Percentiles rank a stretch among this genome's conserved stretches.
Evolutionary conservation across 2,888 invertebrate genomes (phyloP).

Genomic region (Harpagoxenus sublaevis): DNA sequence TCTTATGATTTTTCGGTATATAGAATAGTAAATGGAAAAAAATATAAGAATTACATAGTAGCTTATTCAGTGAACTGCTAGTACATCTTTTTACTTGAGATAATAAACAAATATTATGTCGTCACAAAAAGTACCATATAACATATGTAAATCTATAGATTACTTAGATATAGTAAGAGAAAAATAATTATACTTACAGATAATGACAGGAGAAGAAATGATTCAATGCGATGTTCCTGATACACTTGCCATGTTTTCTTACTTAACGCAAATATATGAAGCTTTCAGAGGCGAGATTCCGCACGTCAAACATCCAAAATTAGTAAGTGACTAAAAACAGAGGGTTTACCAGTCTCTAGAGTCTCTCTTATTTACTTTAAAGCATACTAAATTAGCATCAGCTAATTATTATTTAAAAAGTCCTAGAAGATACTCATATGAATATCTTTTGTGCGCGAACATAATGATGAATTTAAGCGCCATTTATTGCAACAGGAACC

Average conservation of each 20-base stretch:
- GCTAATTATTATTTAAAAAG: neutral
- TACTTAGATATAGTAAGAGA: neutral
- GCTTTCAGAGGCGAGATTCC: slow-evolving; percentile 97
- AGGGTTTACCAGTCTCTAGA: neutral
- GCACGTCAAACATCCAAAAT: slow-evolving; percentile 91
- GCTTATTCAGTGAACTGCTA: slow-evolving; percentile 4
- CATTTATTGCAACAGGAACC: slow-evolving; percentile 77
- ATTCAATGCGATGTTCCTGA: slow-evolving; percentile 91
- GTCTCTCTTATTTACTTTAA: neutral
- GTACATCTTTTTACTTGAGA: slow-evolving; percentile 1
- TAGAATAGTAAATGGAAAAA: slow-evolving; percentile 28
- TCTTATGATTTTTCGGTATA: neutral
- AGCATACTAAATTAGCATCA: neutral
- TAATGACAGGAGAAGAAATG: slow-evolving; percentile 93
- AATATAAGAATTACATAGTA: neutral
- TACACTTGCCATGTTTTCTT: slow-evolving; percentile 92
- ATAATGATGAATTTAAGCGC: neutral
- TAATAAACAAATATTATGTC: neutral
- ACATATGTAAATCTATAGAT: neutral
- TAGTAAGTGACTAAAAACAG: slow-evolving; percentile 86
- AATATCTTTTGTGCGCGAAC: neutral
- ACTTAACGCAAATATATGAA: slow-evolving; percentile 95
- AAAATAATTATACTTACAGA: slow-evolving; percentile 78
- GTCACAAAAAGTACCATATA: neutral
- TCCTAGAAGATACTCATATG: neutral